These are phyloP conservation scores for Solen grandis DNA, from an alignment of 1,140 invertebrate genomes.

Conservation along the genomic window DNA sequence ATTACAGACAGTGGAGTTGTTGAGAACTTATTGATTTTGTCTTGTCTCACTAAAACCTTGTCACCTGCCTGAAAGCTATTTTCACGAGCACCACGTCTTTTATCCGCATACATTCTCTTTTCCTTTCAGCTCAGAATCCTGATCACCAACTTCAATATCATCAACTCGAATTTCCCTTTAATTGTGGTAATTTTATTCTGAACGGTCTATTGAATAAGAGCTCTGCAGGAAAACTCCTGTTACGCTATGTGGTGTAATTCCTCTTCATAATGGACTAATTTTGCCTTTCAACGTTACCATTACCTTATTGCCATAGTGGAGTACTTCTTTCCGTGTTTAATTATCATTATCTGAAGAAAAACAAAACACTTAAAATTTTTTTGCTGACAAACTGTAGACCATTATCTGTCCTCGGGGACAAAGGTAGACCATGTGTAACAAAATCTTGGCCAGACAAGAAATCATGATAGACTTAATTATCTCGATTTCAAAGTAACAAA, in stretches of 20 bases:
- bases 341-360: slow-evolving; percentile 41
- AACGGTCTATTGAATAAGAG: slow-evolving; percentile 42
- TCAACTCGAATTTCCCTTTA: neutral
- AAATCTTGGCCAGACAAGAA: slow-evolving; percentile 44
- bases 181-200: slow-evolving; percentile 12
- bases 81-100: neutral
- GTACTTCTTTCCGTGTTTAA: slow-evolving; percentile 39
- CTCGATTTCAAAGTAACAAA: slow-evolving; percentile 45
- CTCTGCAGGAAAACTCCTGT: slow-evolving; percentile 54
- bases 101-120: slow-evolving; percentile 35
- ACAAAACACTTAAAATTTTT: neutral
- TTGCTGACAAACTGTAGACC: slow-evolving; percentile 41
- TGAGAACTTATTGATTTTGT: too few species aligned
- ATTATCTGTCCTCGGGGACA: slow-evolving; percentile 30
- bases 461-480: slow-evolving; percentile 40
- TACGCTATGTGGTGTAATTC: slow-evolving; percentile 51
- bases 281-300: slow-evolving; percentile 60
- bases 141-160: slow-evolving; percentile 22
- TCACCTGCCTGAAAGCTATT: too few species aligned
- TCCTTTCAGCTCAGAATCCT: slow-evolving; percentile 34
- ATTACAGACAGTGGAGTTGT: too few species aligned
- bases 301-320: slow-evolving; percentile 55
- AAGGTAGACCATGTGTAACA: too few species aligned
- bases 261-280: slow-evolving; percentile 57
- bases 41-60: too few species aligned